phyloP scores from a whole-genome alignment of 2,113 vertebrate genomes.

The Eurypyga helias region DNA sequence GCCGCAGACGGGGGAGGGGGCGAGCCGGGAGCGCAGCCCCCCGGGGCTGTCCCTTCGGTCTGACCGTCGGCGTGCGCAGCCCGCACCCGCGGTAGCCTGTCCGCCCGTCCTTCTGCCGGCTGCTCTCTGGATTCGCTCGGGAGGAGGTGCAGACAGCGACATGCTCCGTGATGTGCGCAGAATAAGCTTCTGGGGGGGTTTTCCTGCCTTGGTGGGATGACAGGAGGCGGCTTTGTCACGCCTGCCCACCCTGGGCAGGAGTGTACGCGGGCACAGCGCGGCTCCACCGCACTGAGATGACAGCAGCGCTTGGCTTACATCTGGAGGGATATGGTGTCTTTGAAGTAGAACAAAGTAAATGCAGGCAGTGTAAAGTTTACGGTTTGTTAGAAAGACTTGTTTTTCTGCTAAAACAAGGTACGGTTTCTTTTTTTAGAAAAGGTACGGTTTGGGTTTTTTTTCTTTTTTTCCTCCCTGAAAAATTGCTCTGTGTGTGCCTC shows the following conservation, averaged over 20 bases:
- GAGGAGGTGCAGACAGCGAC: background rate
- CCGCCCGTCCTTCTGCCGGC: background rate
- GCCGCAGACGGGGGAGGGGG: background rate
- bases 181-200: background rate
- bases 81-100: background rate
- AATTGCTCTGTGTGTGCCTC: background rate
- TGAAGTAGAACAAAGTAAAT: conserved; percentile 14
- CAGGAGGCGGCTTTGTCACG: background rate
- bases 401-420: background rate
- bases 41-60: background rate
- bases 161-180: background rate
- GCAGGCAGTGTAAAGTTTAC: background rate
- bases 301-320: background rate
- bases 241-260: background rate
- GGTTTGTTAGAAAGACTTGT: background rate
- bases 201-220: background rate
- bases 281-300: background rate
- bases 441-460: background rate
- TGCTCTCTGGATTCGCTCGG: background rate
- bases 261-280: background rate
- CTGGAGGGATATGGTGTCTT: background rate
- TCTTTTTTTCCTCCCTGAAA: background rate
- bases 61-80: background rate
- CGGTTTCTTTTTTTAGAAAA: background rate
- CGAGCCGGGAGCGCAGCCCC: background rate